These are phyloP conservation scores for Drosophila algonquin DNA, from an alignment of 2,888 invertebrate genomes.

Conservation along the genomic window DNA sequence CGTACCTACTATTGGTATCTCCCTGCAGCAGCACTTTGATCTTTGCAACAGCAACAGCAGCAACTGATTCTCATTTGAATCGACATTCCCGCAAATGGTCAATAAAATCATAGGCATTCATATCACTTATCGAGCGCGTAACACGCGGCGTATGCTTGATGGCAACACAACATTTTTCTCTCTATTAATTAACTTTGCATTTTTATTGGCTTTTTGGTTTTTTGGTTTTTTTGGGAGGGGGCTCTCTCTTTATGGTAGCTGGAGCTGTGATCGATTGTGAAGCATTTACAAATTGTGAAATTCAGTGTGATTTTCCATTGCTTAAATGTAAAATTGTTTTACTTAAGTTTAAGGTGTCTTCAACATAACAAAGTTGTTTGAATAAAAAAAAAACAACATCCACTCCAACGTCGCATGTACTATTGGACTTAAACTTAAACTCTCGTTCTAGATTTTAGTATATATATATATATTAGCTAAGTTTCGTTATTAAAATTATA, in stretches of 20 bases:
- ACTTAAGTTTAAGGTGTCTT: slow-evolving; percentile 62
- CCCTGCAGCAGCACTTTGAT: slow-evolving; percentile 9
- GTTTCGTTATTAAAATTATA: slow-evolving; percentile 52
- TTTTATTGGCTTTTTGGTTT: slow-evolving; percentile 57
- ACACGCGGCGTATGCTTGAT: slow-evolving; percentile 38
- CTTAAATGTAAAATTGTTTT: slow-evolving; percentile 54
- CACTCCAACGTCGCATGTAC: slow-evolving; percentile 33
- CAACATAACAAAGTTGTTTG: slow-evolving; percentile 62
- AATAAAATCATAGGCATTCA: slow-evolving; percentile 48
- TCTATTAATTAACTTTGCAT: slow-evolving; percentile 70
- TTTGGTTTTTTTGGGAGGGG: background rate
- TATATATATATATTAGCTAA: slow-evolving; percentile 44
- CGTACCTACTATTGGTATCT: background rate
- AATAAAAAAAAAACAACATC: background rate
- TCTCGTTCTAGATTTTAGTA: slow-evolving; percentile 37
- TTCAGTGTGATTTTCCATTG: slow-evolving; percentile 28
- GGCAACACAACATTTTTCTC: slow-evolving; percentile 33
- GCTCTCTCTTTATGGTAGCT: background rate
- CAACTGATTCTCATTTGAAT: slow-evolving; percentile 45
- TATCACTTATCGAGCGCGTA: slow-evolving; percentile 27
- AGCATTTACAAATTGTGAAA: slow-evolving; percentile 68
- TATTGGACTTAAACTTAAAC: slow-evolving; percentile 68
- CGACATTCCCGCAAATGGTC: slow-evolving; percentile 45
- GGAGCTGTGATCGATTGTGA: slow-evolving; percentile 38
- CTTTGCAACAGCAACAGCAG: slow-evolving; percentile 29